phyloP scores from a whole-genome alignment of 2,113 vertebrate species.

The Heliornis fulica region DNA sequence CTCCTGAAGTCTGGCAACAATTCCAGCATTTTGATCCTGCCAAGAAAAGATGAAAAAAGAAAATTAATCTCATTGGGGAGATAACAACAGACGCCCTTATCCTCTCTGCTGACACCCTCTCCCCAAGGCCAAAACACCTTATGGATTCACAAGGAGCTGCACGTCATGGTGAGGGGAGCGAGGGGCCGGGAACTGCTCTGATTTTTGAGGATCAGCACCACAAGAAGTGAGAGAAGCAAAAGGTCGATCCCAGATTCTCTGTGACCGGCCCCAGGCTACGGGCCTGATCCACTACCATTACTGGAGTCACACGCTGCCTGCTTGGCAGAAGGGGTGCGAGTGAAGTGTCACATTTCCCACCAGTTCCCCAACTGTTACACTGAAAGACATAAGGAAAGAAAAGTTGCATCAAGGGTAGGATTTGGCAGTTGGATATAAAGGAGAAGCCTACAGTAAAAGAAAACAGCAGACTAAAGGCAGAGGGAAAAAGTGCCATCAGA shows the following conservation, averaged over 20 bases:
- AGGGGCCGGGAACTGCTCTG: background rate
- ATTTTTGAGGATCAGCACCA: background rate
- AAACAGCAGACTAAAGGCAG: background rate
- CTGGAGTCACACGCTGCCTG: slow-evolving; percentile 6
- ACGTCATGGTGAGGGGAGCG: background rate
- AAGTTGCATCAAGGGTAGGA: background rate
- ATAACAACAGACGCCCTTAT: background rate
- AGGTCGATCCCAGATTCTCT: background rate
- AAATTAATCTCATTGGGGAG: slow-evolving; percentile 45
- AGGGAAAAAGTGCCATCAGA: background rate
- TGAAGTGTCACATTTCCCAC: slow-evolving; percentile 20
- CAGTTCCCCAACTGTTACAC: slow-evolving; percentile 19
- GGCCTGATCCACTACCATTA: background rate
- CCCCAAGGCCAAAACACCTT: background rate
- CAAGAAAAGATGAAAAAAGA: slow-evolving; percentile 26
- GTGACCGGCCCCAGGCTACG: background rate
- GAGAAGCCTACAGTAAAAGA: background rate
- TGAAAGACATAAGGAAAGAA: slow-evolving; percentile 5
- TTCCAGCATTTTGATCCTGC: slow-evolving; percentile 75
- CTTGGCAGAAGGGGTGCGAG: slow-evolving; percentile 28
- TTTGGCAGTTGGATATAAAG: background rate
- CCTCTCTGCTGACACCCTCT: background rate
- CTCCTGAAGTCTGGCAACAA: slow-evolving; percentile 77
- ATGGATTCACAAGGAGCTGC: background rate
- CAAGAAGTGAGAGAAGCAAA: background rate